These are phyloP conservation scores for Balearica regulorum DNA, from an alignment of 2,797 vertebrate genomes.

Conservation along the genomic window DNA sequence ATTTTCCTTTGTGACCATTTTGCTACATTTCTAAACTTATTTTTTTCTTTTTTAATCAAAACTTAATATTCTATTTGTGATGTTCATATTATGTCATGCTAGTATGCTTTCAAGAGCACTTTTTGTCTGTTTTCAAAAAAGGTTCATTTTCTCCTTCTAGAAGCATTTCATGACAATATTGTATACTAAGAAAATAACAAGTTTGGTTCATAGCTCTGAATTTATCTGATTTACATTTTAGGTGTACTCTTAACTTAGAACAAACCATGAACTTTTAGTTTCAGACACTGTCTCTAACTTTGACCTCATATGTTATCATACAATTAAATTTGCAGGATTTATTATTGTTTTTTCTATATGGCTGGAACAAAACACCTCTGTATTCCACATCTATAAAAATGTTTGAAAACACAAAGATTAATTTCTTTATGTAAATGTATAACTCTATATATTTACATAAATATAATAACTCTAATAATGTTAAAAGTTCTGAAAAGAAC, in stretches of 20 bases:
- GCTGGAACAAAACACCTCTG: background rate
- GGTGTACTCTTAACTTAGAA: fast-evolving
- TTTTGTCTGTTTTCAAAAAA: background rate
- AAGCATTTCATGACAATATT: background rate
- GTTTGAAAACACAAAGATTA: background rate
- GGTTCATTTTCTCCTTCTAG: background rate
- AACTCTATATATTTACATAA: no score
- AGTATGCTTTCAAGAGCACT: background rate
- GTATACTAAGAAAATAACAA: background rate
- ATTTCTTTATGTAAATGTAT: background rate
- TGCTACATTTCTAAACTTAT: background rate
- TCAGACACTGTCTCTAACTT: background rate
- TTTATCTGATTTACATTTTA: background rate
- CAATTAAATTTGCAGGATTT: background rate
- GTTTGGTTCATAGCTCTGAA: background rate
- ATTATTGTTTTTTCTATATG: background rate
- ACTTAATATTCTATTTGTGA: background rate
- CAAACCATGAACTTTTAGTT: background rate
- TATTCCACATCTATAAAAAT: background rate
- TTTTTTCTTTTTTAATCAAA: background rate
- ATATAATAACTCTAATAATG: background rate
- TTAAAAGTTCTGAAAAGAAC: background rate
- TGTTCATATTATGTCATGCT: background rate
- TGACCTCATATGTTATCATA: background rate
- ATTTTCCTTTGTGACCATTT: background rate